phyloP scores from a whole-genome alignment of 2,888 invertebrate species.

The Agelastica alni region DNA sequence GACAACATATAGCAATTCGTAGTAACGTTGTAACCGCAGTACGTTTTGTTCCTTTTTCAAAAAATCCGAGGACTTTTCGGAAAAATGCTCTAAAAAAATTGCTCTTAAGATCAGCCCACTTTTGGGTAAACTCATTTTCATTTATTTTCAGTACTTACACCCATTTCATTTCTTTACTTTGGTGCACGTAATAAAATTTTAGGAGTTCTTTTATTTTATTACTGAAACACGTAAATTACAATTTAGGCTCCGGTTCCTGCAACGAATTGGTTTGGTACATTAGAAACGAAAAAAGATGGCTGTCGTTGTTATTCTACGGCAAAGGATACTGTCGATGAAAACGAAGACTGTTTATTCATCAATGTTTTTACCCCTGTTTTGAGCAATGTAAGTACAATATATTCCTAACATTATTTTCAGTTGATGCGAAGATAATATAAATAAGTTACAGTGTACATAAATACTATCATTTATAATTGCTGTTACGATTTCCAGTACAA shows the following conservation, averaged over 20 bases:
- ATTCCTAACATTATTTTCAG: too few relatives aligned
- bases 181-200: too few relatives aligned
- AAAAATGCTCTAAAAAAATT: background rate
- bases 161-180: too few relatives aligned
- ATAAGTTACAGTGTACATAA: too few relatives aligned
- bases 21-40: too few relatives aligned
- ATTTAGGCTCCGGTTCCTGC: slow-evolving; percentile 33
- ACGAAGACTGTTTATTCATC: slow-evolving; percentile 36
- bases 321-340: slow-evolving; percentile 30
- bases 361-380: slow-evolving; percentile 35
- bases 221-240: background rate
- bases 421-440: too few relatives aligned
- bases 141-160: too few relatives aligned
- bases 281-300: slow-evolving; percentile 31
- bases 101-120: too few relatives aligned
- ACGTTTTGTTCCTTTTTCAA: too few relatives aligned
- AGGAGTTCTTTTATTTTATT: background rate
- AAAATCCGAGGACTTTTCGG: background rate
- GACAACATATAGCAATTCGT: too few relatives aligned
- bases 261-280: slow-evolving; percentile 29
- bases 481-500: slow-evolving; percentile 21
- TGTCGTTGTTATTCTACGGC: slow-evolving; percentile 32
- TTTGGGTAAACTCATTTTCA: too few relatives aligned
- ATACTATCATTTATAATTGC: too few relatives aligned
- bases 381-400: slow-evolving; percentile 23